Conservation (phyloP, 2,113 vertebrate species). For the Centrocercus urophasianus region DNA sequence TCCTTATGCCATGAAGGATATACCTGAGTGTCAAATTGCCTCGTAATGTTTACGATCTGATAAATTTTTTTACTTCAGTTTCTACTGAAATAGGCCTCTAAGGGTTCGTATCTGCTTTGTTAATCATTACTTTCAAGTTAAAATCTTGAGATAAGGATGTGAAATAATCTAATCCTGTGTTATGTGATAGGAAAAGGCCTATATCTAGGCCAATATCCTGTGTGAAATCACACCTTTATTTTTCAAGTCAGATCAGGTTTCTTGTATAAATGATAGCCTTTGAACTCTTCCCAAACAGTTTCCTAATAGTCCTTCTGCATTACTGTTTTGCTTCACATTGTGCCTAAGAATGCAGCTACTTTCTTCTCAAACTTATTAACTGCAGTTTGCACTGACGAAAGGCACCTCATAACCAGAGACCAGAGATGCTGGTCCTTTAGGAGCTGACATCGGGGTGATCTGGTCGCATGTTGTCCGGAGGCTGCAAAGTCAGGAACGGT, state of each 20-base stretch:
- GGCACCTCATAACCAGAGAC: background rate
- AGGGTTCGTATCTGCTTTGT: slow-evolving; percentile 50
- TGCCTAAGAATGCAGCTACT: background rate
- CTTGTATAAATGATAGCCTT: slow-evolving; percentile 45
- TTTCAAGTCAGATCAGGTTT: slow-evolving; percentile 59
- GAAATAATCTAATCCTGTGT: slow-evolving; percentile 26
- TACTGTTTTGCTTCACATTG: background rate
- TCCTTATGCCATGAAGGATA: background rate
- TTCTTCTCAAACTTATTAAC: background rate
- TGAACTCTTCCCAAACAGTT: slow-evolving; percentile 44
- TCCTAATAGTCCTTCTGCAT: background rate
- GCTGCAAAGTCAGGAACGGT: background rate
- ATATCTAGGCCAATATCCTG: slow-evolving; percentile 55
- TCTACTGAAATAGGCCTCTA: slow-evolving; percentile 25
- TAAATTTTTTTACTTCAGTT: slow-evolving; percentile 50
- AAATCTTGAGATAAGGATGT: slow-evolving; percentile 55
- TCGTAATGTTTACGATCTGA: background rate
- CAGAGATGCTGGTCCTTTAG: background rate
- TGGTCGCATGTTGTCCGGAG: background rate
- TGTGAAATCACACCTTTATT: slow-evolving; percentile 70
- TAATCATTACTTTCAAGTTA: slow-evolving; percentile 69
- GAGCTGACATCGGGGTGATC: background rate
- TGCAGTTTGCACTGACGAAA: background rate
- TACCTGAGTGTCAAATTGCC: background rate
- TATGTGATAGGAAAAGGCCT: slow-evolving; percentile 20